Conservation (phyloP, 2,888 invertebrate genomes). For the Yponomeuta plumbellus region DNA sequence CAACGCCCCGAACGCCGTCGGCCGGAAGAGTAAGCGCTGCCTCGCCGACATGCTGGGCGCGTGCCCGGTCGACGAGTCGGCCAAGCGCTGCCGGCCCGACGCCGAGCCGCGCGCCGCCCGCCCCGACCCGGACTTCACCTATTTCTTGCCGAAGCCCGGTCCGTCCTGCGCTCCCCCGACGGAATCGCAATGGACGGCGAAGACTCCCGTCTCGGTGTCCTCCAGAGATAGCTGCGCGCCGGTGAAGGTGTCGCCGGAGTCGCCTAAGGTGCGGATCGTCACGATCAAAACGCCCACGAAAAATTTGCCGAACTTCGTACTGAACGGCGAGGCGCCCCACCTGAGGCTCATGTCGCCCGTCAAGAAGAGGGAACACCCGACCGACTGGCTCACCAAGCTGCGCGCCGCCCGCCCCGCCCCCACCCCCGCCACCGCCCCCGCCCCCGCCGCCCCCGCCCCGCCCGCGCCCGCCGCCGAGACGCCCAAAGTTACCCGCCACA, state of each 20-base stretch:
- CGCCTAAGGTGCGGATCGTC: constrained; percentile 28
- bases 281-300: constrained; percentile 76
- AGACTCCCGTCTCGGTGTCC: constrained; percentile 33
- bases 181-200: not conserved
- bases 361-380: constrained; percentile 77
- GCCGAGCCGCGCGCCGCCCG: too few species aligned
- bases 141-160: constrained; percentile 38
- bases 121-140: constrained; percentile 36
- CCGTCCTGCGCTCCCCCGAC: constrained; percentile 55
- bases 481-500: constrained; percentile 44
- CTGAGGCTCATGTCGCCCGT: constrained; percentile 81
- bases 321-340: constrained; percentile 87
- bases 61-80: constrained; percentile 36
- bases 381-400: constrained; percentile 81
- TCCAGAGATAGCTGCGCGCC: constrained; percentile 33
- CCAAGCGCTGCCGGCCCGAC: constrained; percentile 26
- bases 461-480: constrained; percentile 42
- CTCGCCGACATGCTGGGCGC: constrained; percentile 58
- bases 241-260: constrained; percentile 34
- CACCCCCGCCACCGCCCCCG: constrained; percentile 33
- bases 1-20: not conserved
- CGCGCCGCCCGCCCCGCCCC: constrained; percentile 46
- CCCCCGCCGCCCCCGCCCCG: constrained; percentile 52
- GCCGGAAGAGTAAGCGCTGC: constrained; percentile 51
- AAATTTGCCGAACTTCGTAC: constrained; percentile 85